A percentile compares a stretch with the other conserved stretches of the same genome.
Evolutionary conservation across 2,888 invertebrate species (phyloP).

Genomic region (Sarcophaga subvicina): DNA sequence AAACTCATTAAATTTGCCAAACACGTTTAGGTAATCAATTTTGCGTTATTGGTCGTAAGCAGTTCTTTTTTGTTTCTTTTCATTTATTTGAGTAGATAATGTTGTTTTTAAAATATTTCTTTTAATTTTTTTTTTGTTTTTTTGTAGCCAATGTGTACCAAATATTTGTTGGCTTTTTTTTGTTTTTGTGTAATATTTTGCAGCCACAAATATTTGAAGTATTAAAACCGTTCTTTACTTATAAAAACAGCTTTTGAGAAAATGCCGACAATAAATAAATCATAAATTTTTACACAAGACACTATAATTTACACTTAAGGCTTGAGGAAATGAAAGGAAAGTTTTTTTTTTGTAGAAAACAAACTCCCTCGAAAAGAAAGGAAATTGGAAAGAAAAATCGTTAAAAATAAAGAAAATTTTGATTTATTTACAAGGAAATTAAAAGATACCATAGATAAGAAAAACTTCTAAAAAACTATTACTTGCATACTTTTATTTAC

Average conservation of each 20-base stretch:
- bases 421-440: background rate
- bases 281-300: slow-evolving; percentile 2
- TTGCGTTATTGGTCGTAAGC: slow-evolving; percentile 60
- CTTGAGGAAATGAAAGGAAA: background rate
- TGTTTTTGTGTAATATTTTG: slow-evolving; percentile 56
- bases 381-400: background rate
- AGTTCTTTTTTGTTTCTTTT: slow-evolving; percentile 8
- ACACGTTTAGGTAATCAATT: slow-evolving; percentile 69
- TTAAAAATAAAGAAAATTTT: background rate
- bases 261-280: slow-evolving; percentile 58
- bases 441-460: background rate
- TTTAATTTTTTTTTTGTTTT: background rate
- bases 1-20: slow-evolving; percentile 69
- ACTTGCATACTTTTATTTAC: background rate
- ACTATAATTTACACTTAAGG: slow-evolving; percentile 46
- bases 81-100: background rate
- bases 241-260: slow-evolving; percentile 43
- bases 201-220: slow-evolving; percentile 55
- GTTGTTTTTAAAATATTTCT: slow-evolving; percentile 16
- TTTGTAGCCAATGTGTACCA: slow-evolving; percentile 51
- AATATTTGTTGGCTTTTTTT: slow-evolving; percentile 52
- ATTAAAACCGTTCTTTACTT: slow-evolving; percentile 46
- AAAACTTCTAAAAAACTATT: background rate
- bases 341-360: background rate
- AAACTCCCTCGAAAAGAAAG: slow-evolving; percentile 25